Conservation (phyloP, 2,797 vertebrate species). For the Melanotaenia pygmaea region DNA sequence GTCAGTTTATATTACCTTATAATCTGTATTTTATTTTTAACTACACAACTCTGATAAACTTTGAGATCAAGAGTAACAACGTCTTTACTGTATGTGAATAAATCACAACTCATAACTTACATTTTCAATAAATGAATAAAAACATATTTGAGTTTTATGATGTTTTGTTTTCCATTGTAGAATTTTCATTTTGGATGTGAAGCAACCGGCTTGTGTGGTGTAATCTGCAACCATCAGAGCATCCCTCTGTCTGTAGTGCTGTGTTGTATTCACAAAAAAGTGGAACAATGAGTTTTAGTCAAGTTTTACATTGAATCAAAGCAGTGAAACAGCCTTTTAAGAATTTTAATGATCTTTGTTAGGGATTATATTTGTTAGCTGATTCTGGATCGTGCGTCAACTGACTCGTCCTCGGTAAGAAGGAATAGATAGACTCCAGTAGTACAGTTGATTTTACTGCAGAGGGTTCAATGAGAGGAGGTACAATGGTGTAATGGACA, state of each 20-base stretch:
- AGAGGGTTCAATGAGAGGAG: too few species aligned
- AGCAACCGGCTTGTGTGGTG: not conserved
- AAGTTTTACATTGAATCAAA: not conserved
- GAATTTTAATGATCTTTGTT: too few species aligned
- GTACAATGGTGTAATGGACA: too few species aligned
- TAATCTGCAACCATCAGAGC: not conserved
- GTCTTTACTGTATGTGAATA: slow-evolving; percentile 44
- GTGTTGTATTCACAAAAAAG: not conserved
- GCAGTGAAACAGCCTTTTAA: too few species aligned
- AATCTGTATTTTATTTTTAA: slow-evolving; percentile 26
- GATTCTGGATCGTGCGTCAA: too few species aligned
- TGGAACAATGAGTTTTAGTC: not conserved
- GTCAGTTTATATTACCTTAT: slow-evolving; percentile 32
- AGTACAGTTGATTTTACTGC: too few species aligned
- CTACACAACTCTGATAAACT: slow-evolving; percentile 25
- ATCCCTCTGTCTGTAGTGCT: not conserved
- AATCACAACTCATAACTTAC: slow-evolving; percentile 14
- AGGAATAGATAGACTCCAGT: too few species aligned
- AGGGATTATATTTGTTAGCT: too few species aligned
- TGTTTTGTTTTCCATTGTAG: not conserved
- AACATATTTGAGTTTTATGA: not conserved
- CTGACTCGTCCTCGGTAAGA: too few species aligned
- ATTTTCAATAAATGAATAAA: slow-evolving; percentile 44
- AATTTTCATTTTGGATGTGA: not conserved
- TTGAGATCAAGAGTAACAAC: slow-evolving; percentile 8